Conservation (phyloP, 2,888 invertebrate species). For the Atrina japonica region DNA sequence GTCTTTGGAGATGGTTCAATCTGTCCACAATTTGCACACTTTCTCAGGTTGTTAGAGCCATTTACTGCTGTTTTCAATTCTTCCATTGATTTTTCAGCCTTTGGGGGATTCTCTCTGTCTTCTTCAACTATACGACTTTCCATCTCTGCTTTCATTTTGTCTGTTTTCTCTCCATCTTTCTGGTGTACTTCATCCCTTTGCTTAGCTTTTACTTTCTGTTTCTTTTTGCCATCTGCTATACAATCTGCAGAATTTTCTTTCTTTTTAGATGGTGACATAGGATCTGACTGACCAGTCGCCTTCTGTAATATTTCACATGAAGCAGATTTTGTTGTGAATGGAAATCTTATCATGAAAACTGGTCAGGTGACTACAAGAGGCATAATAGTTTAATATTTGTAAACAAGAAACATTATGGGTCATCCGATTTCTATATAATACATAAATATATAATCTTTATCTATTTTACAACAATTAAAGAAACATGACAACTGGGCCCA, state of each 20-base stretch:
- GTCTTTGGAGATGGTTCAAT: constrained; percentile 53
- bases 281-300: background rate
- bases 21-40: constrained; percentile 50
- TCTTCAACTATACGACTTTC: background rate
- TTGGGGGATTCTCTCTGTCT: background rate
- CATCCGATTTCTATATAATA: no score
- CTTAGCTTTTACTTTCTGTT: background rate
- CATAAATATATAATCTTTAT: no score
- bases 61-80: no score
- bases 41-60: constrained; percentile 16
- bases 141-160: background rate
- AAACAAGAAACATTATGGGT: no score
- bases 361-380: no score
- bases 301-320: no score
- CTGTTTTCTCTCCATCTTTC: background rate
- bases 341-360: no score
- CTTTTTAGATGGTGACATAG: background rate
- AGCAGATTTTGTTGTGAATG: no score
- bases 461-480: no score
- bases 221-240: background rate
- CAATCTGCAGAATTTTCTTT: background rate
- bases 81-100: background rate
- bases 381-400: no score
- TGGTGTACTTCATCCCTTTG: background rate
- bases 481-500: no score